Evolutionary conservation across 2,888 invertebrate species (phyloP).

Genomic region (Lycocerus yunnanus): DNA sequence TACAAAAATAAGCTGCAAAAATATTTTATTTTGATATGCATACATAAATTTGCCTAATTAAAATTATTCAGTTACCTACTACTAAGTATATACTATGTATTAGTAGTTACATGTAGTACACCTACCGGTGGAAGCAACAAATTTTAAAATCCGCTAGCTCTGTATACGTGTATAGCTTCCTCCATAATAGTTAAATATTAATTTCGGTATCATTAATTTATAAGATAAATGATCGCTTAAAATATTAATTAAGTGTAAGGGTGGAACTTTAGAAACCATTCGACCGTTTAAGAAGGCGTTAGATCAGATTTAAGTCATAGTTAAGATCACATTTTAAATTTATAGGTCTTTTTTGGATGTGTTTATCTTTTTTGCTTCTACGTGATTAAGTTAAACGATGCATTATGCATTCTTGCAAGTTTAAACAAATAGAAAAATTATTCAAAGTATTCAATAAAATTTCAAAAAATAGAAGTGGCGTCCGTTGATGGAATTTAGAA

Average conservation of each 20-base stretch:
- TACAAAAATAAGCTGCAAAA: not conserved
- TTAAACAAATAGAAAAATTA: constrained; percentile 16
- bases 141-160: constrained; percentile 32
- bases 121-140: no score
- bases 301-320: constrained; percentile 29
- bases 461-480: constrained; percentile 24
- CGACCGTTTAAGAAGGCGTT: constrained; percentile 27
- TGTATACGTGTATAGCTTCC: constrained; percentile 42
- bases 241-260: constrained; percentile 50
- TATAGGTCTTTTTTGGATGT: constrained; percentile 23
- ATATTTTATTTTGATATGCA: not conserved
- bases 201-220: constrained; percentile 52
- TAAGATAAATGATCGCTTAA: constrained; percentile 52
- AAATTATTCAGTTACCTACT: no score
- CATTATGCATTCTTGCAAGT: not conserved
- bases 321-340: constrained; percentile 26
- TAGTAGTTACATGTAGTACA: no score
- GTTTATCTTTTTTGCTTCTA: constrained; percentile 16
- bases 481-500: constrained; percentile 28
- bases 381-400: constrained; percentile 7
- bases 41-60: not conserved
- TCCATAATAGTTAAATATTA: constrained; percentile 52
- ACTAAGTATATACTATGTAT: no score
- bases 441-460: constrained; percentile 25
- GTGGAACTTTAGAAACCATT: constrained; percentile 36